Conservation (phyloP, 2,113 vertebrate species). For the Vombatus ursinus region DNA sequence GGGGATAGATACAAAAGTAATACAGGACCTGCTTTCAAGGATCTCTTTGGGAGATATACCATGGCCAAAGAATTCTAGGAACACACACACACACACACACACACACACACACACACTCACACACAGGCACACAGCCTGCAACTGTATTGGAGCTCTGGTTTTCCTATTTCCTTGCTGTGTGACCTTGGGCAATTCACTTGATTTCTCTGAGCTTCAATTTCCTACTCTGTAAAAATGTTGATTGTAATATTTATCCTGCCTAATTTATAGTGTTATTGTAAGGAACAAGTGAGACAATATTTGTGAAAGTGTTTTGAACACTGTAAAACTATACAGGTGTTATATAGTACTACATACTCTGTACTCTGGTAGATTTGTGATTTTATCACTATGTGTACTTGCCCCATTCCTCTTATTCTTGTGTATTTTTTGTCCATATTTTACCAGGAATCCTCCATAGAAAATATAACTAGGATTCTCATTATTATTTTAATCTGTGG, state of each 20-base stretch:
- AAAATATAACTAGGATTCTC: neutral
- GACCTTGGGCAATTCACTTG: neutral
- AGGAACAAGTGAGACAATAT: neutral
- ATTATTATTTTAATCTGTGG: neutral
- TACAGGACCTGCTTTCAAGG: too few relatives aligned
- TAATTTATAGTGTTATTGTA: neutral
- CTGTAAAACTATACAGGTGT: neutral
- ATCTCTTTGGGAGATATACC: too few relatives aligned
- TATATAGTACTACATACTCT: neutral
- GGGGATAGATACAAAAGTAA: too few relatives aligned
- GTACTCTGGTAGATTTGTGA: neutral
- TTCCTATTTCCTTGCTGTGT: neutral
- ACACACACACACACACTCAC: neutral
- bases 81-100: neutral
- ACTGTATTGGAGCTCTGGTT: too few relatives aligned
- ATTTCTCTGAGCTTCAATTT: neutral
- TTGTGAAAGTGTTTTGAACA: neutral
- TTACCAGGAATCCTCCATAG: neutral
- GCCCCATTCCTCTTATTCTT: neutral
- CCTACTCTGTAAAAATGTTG: neutral
- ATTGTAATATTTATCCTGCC: too few relatives aligned
- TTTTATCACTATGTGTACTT: neutral
- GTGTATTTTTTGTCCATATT: neutral
- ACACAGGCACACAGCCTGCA: neutral
- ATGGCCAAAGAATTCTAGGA: neutral